Evolutionary conservation across 2,888 invertebrate genomes (phyloP).

Genomic region (Neocrepidodera transversa): DNA sequence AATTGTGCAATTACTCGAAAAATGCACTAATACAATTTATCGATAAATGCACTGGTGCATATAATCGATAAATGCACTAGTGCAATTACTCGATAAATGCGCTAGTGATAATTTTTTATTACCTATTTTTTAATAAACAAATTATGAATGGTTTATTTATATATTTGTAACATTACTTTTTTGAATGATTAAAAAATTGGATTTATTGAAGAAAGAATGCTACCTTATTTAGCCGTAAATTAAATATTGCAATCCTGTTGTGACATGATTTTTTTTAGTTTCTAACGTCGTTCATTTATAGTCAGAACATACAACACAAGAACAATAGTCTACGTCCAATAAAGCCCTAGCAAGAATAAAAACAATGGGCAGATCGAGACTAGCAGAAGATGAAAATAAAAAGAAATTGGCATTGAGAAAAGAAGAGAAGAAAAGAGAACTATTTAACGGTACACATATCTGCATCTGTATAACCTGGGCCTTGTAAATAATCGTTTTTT

Average conservation of each 20-base stretch:
- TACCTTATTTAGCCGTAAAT: constrained; percentile 10
- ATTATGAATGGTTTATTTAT: too few relatives aligned
- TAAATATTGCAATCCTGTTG: constrained; percentile 10
- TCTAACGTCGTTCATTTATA: constrained; percentile 23
- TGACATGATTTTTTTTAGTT: constrained; percentile 4
- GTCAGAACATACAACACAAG: constrained; percentile 15
- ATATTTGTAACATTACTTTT: too few relatives aligned
- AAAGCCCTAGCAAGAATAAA: constrained; percentile 23
- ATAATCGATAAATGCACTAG: too few relatives aligned
- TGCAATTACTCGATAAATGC: too few relatives aligned
- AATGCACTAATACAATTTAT: too few relatives aligned
- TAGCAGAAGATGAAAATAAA: constrained; percentile 13
- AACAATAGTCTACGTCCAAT: constrained; percentile 30
- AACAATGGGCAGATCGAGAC: constrained; percentile 22
- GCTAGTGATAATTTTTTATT: too few relatives aligned
- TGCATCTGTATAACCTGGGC: constrained; percentile 39
- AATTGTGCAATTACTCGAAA: too few relatives aligned
- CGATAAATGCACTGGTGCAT: too few relatives aligned
- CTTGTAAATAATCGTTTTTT: constrained; percentile 50
- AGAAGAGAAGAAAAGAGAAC: constrained; percentile 25
- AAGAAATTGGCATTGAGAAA: constrained; percentile 18
- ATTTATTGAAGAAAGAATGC: too few relatives aligned
- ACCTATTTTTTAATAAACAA: too few relatives aligned
- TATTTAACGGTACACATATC: constrained; percentile 42
- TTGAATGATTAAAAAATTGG: too few relatives aligned